Base-by-base conservation (phyloP, 2,888 invertebrate genomes). In the Quadroppia sp. region DNA sequence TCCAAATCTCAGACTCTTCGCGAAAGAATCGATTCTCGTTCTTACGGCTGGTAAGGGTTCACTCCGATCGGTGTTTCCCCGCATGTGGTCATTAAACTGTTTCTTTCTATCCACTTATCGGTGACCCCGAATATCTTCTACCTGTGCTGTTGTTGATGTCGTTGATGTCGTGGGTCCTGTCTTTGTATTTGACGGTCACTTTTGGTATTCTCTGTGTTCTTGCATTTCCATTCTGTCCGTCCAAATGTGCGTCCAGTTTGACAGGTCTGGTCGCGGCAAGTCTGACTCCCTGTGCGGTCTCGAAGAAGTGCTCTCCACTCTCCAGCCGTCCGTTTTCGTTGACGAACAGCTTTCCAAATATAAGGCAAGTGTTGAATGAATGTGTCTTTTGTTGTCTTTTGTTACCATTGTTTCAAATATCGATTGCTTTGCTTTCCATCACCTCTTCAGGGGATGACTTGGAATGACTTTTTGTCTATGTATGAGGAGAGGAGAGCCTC, bases 241-340 rank as follows among this genome's bases (percentile, higher is more conserved):
- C 76, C 76, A 77, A 73, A 77, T 76, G 76, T 77, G 75, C 72
- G 77, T 80, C 71, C 79, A 85, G 84, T 85, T 86, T 79, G 86
- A 86, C 76, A 83, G 85, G 77, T 82, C 83, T 7, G 83, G 84
- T 76, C 81, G 86, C 56, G 84, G 84, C 59, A 86, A 85, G 78
- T 81, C 82, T 56, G 85, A 85, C 76, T 82, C 83, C 13, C 77
- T 85, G 28, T 81, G 83, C 42, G 84, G 84, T 42, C 79, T 86
- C 61, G 85, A 83, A 77, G 86, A 86, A 77, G 83, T 85, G 7
- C 81, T 86, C 56, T 82, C 81, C 74, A 81, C 82, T 73, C 78
- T 86, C 69, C 84, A 83, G 76, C 83, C 84, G n/a, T 83, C 84
- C 42, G 85, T 85, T 75, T 86, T 86, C 79, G 82, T 83, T 76